These are phyloP conservation scores for Siniperca scherzeri DNA, from an alignment of 2,797 vertebrate genomes.

Conservation along the genomic window DNA sequence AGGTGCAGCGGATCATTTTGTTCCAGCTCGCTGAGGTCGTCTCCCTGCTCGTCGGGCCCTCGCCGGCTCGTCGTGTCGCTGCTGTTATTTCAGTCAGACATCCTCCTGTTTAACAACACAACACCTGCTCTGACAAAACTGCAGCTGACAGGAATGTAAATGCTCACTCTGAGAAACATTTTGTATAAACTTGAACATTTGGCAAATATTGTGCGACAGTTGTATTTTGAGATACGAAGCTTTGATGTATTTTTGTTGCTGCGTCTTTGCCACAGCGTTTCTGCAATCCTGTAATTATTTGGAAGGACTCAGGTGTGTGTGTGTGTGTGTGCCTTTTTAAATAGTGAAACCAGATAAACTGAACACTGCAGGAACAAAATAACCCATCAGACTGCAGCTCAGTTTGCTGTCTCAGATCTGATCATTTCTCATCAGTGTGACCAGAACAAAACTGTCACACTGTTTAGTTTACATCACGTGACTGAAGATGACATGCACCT, in stretches of 20 bases:
- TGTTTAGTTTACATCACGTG: background rate
- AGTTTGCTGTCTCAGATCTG: background rate
- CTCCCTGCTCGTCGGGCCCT: background rate
- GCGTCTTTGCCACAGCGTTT: background rate
- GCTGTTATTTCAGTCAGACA: constrained; percentile 20
- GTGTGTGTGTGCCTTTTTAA: background rate
- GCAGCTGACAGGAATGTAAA: constrained; percentile 6
- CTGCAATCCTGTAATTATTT: background rate
- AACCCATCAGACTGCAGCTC: constrained; percentile 13
- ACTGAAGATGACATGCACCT: background rate
- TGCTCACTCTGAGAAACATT: background rate
- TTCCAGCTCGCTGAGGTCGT: constrained; percentile 28
- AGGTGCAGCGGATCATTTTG: constrained; percentile 18
- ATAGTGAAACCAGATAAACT: background rate
- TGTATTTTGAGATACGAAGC: background rate
- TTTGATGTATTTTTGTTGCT: background rate
- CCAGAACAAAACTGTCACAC: background rate
- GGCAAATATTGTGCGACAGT: background rate
- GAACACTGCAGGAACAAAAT: background rate
- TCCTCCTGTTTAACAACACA: constrained; percentile 12
- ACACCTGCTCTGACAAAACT: background rate
- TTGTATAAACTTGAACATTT: background rate
- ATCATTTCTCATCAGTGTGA: background rate
- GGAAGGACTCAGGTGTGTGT: constrained; percentile 18
- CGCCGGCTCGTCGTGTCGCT: background rate